Conservation (phyloP, 2,797 vertebrate species). For the Gobio occitaniae region DNA sequence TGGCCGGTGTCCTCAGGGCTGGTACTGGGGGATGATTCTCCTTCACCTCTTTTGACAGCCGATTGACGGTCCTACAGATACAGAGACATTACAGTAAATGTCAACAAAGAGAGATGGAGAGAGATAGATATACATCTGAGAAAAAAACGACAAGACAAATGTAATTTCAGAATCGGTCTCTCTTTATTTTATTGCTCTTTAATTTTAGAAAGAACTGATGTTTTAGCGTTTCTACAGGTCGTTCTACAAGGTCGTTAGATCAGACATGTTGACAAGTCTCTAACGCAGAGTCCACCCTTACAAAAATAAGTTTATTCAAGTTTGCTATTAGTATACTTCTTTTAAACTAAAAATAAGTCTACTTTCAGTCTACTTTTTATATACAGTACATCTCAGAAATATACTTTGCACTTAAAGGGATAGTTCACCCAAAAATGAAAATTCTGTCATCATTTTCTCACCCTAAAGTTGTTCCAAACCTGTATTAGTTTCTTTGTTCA, state of each 20-base stretch:
- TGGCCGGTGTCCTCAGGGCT: constrained; percentile 82
- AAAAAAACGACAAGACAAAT: constrained; percentile 3
- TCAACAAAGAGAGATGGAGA: background rate
- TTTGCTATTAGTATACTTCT: too few relatives aligned
- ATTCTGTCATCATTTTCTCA: too few relatives aligned
- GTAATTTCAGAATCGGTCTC: background rate
- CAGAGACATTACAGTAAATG: background rate
- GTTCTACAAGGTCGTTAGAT: background rate
- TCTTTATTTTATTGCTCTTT: background rate
- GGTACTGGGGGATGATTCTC: constrained; percentile 82
- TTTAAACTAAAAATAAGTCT: too few relatives aligned
- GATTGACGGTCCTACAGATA: constrained; percentile 84
- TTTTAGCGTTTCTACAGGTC: background rate
- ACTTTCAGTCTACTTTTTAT: too few relatives aligned
- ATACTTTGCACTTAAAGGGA: too few relatives aligned
- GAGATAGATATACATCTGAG: constrained; percentile 12
- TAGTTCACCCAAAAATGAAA: too few relatives aligned
- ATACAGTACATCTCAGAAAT: too few relatives aligned
- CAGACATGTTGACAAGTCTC: background rate
- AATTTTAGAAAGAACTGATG: background rate
- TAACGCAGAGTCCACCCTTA: too few relatives aligned
- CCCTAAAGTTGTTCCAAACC: too few relatives aligned
- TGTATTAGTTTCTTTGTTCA: too few relatives aligned
- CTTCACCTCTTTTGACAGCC: constrained; percentile 80
- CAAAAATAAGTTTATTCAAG: too few relatives aligned